Evolutionary conservation across 2,888 invertebrate species (phyloP).

Genomic region (Lucinisca nassula): DNA sequence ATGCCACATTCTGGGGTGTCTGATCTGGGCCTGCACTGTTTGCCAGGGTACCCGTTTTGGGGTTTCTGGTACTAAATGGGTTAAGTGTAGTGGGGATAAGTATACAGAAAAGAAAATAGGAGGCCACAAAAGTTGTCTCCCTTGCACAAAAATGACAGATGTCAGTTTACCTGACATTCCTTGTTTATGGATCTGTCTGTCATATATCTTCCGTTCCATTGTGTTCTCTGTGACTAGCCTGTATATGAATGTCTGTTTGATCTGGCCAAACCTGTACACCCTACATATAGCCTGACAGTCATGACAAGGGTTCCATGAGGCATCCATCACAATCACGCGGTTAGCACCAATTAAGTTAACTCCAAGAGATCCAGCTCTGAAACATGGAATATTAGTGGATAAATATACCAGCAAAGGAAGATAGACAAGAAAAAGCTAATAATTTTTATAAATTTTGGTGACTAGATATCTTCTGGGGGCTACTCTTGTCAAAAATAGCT

Average conservation of each 20-base stretch:
- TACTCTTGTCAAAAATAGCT: no score
- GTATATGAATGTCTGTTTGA: slow-evolving; percentile 98
- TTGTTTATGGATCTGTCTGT: slow-evolving; percentile 99
- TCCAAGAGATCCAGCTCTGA: slow-evolving; percentile 97
- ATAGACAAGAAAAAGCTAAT: no score
- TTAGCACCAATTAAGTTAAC: slow-evolving; percentile 99
- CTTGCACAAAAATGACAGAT: neutral
- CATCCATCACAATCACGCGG: slow-evolving; percentile 98
- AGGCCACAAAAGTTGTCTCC: neutral
- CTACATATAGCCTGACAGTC: slow-evolving; percentile 97
- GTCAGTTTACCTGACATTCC: slow-evolving; percentile 93
- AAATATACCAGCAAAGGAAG: no score
- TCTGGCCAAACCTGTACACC: slow-evolving; percentile 98
- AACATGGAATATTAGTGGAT: no score
- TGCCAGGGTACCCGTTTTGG: no score
- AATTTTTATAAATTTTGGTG: no score
- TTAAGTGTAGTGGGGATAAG: no score
- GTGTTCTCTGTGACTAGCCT: slow-evolving; percentile 99
- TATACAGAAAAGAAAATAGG: neutral
- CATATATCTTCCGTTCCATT: slow-evolving; percentile 99
- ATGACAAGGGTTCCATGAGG: slow-evolving; percentile 99
- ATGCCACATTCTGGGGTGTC: no score
- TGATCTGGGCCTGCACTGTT: no score
- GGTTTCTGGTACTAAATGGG: no score
- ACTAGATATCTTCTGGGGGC: no score